Percentiles rank a stretch among this genome's conserved stretches.
These are phyloP conservation scores for Channa maculata DNA, from an alignment of 2,113 vertebrate species.

Conservation along the genomic window DNA sequence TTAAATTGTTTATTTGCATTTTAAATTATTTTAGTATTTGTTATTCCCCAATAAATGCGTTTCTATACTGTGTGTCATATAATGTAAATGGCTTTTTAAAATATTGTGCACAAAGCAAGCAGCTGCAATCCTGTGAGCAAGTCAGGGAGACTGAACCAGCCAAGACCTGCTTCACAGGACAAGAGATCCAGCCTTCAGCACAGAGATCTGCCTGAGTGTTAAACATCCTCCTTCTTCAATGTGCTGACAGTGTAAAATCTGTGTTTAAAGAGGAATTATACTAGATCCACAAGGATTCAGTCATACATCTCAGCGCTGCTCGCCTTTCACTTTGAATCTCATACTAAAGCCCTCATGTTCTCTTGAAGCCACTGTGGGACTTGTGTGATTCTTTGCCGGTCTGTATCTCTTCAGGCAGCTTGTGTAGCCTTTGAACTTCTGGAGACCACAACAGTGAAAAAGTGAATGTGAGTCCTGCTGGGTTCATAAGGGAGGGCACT, in stretches of 20 bases:
- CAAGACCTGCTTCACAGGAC: slow-evolving; percentile 22
- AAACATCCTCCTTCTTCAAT: slow-evolving; percentile 38
- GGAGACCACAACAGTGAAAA: slow-evolving; percentile 42
- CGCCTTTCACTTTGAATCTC: slow-evolving; percentile 56
- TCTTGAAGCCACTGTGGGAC: slow-evolving; percentile 37
- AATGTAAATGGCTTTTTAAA: not conserved
- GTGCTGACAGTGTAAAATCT: slow-evolving; percentile 52
- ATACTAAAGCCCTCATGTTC: slow-evolving; percentile 48
- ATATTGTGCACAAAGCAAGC: not conserved
- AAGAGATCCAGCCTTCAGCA: slow-evolving; percentile 26
- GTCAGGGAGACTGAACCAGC: slow-evolving; percentile 15
- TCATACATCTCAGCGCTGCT: slow-evolving; percentile 26
- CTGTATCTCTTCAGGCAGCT: slow-evolving; percentile 49
- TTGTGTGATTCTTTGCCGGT: slow-evolving; percentile 13
- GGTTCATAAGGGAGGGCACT: slow-evolving; percentile 13
- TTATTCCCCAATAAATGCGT: not conserved
- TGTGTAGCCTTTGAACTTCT: slow-evolving; percentile 54
- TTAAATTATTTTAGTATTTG: not conserved
- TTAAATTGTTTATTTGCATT: not conserved
- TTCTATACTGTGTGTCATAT: not conserved
- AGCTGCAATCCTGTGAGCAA: slow-evolving; percentile 14
- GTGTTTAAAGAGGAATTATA: slow-evolving; percentile 42
- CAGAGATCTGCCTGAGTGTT: slow-evolving; percentile 33
- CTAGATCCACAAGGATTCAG: slow-evolving; percentile 43
- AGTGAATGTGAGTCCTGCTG: slow-evolving; percentile 20